phyloP scores from a whole-genome alignment of 2,888 invertebrate species.

The Deroplatys truncata region DNA sequence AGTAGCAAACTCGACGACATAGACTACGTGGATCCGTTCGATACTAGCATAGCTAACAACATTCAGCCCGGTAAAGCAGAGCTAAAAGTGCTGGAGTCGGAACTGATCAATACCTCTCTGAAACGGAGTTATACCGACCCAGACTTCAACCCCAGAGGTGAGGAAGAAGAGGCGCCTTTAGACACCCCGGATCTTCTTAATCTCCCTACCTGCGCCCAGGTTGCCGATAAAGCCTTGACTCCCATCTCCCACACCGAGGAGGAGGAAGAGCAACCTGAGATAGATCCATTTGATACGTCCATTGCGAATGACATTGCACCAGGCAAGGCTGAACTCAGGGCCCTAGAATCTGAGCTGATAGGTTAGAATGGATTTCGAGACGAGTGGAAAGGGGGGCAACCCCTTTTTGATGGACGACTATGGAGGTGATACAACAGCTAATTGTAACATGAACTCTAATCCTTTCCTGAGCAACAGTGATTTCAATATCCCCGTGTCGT shows the following conservation, averaged over 20 bases:
- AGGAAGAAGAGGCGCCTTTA: neutral
- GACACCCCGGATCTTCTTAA: slow-evolving; percentile 37
- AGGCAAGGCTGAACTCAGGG: slow-evolving; percentile 71
- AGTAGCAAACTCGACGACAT: slow-evolving; percentile 41
- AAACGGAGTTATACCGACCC: slow-evolving; percentile 38
- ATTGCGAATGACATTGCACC: slow-evolving; percentile 70
- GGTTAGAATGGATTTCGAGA: slow-evolving; percentile 49
- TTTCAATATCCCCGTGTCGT: slow-evolving; percentile 41
- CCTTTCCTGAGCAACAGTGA: slow-evolving; percentile 59
- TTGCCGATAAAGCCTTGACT: slow-evolving; percentile 43
- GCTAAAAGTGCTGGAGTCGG: slow-evolving; percentile 70
- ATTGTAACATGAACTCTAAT: slow-evolving; percentile 47
- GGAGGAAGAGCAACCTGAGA: slow-evolving; percentile 44
- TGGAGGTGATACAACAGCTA: slow-evolving; percentile 50
- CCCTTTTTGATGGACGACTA: slow-evolving; percentile 70
- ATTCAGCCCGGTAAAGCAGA: slow-evolving; percentile 75
- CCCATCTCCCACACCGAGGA: slow-evolving; percentile 38
- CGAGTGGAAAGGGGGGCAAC: slow-evolving; percentile 56
- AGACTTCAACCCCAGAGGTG: slow-evolving; percentile 34
- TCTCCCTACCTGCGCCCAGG: slow-evolving; percentile 36
- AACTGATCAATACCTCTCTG: slow-evolving; percentile 55
- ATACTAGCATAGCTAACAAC: slow-evolving; percentile 75
- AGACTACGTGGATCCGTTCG: slow-evolving; percentile 66
- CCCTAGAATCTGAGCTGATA: slow-evolving; percentile 71
- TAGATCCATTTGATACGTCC: slow-evolving; percentile 82